Percentiles rank a stretch among this genome's conserved stretches.
These are phyloP conservation scores for Acleris holmiana DNA, from an alignment of 2,888 invertebrate genomes.

Conservation along the genomic window DNA sequence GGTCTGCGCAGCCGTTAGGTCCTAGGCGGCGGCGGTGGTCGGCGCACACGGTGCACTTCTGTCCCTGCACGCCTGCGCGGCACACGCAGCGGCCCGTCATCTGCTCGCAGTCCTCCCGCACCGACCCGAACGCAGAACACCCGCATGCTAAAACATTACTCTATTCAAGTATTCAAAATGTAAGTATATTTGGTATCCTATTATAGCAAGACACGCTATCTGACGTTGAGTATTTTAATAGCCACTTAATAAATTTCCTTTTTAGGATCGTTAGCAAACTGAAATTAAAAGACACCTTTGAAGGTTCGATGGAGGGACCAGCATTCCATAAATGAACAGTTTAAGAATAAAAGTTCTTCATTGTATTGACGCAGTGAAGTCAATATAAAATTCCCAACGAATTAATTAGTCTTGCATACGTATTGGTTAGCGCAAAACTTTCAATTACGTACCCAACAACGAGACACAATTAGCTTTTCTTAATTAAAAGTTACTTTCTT, in stretches of 20 bases:
- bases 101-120: constrained; percentile 95
- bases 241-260: too few species aligned
- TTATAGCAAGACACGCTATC: neutral
- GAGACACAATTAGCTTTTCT: constrained; percentile 14
- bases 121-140: constrained; percentile 94
- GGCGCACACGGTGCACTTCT: constrained; percentile 93
- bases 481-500: constrained; percentile 28
- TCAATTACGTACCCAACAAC: constrained; percentile 8
- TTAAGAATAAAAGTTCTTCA: too few species aligned
- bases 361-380: too few species aligned
- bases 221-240: too few species aligned
- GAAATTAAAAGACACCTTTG: too few species aligned
- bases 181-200: neutral
- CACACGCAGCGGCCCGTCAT: constrained; percentile 96
- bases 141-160: constrained; percentile 88
- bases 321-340: too few species aligned
- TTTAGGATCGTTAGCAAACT: too few species aligned
- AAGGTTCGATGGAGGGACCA: too few species aligned
- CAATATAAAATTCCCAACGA: too few species aligned
- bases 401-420: neutral
- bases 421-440: neutral
- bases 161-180: neutral
- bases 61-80: constrained; percentile 91
- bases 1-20: constrained; percentile 86
- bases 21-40: constrained; percentile 91